Conservation (phyloP, 2,113 vertebrate genomes). For the Salvelinus namaycush region DNA sequence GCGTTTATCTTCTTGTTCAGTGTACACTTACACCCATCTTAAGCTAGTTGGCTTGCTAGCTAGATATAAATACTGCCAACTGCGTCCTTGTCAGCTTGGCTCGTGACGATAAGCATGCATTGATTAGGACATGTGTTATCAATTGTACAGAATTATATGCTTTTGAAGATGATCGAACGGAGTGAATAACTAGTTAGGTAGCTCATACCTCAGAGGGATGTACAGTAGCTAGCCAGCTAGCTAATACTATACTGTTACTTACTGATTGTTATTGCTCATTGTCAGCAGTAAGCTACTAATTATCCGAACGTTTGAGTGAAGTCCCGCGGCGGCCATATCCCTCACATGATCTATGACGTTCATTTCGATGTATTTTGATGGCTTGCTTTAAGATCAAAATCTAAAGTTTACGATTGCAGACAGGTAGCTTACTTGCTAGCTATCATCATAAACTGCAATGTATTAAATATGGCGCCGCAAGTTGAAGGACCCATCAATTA, state of each 20-base stretch:
- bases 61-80: no score
- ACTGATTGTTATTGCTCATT: constrained; percentile 99
- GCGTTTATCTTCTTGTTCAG: no score
- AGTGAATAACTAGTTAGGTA: no score
- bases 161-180: no score
- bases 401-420: constrained; percentile 35
- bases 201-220: no score
- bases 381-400: constrained; percentile 1
- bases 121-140: no score
- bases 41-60: no score
- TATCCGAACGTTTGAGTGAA: constrained; percentile 95
- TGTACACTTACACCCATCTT: no score
- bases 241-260: constrained; percentile 65
- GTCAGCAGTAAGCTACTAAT: constrained; percentile 93
- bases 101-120: no score
- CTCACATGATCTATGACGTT: constrained; percentile 93
- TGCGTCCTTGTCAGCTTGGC: no score
- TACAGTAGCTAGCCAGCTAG: not conserved
- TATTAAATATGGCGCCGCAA: constrained; percentile 73
- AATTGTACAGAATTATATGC: no score
- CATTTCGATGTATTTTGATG: constrained; percentile 65
- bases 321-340: constrained; percentile 93
- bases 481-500: not conserved
- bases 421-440: constrained; percentile 46
- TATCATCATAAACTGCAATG: constrained; percentile 26